Evolutionary conservation across 1,140 invertebrate species (phyloP).

Genomic region (Anagrus nilaparvatae): DNA sequence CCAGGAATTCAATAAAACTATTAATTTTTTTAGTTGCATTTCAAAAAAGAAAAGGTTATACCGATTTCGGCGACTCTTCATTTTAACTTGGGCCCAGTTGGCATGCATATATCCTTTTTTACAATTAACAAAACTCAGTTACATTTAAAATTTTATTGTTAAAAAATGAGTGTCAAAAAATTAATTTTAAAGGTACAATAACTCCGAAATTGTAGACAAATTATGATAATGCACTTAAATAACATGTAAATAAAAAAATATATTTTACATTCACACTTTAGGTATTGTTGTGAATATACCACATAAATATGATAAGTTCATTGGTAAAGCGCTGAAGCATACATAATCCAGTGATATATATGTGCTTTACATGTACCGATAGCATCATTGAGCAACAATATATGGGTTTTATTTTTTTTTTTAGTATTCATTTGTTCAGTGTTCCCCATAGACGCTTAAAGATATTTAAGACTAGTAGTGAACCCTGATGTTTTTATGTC

Average conservation of each 20-base stretch:
- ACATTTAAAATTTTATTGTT: too few species aligned
- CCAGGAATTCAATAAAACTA: too few species aligned
- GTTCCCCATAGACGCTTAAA: constrained; percentile 30
- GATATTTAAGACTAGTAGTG: constrained; percentile 19
- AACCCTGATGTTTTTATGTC: constrained; percentile 39
- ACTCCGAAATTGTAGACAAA: background rate
- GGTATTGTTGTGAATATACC: background rate
- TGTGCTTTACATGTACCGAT: constrained; percentile 30
- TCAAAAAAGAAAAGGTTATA: too few species aligned
- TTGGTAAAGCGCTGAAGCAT: constrained; percentile 38
- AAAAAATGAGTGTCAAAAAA: too few species aligned
- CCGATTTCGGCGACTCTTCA: too few species aligned
- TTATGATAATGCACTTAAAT: background rate
- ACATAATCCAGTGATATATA: constrained; percentile 39
- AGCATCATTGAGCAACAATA: constrained; percentile 27
- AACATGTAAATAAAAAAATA: constrained; percentile 4
- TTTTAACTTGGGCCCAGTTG: too few species aligned
- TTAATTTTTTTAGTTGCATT: too few species aligned
- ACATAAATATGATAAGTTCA: constrained; percentile 30
- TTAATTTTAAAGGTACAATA: background rate
- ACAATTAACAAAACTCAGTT: too few species aligned
- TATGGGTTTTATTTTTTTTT: constrained; percentile 43
- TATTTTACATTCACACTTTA: constrained; percentile 10
- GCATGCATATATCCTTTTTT: too few species aligned
- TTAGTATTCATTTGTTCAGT: constrained; percentile 41